These are phyloP conservation scores for Scytalopus superciliaris DNA, from an alignment of 2,113 vertebrate species.

Conservation along the genomic window DNA sequence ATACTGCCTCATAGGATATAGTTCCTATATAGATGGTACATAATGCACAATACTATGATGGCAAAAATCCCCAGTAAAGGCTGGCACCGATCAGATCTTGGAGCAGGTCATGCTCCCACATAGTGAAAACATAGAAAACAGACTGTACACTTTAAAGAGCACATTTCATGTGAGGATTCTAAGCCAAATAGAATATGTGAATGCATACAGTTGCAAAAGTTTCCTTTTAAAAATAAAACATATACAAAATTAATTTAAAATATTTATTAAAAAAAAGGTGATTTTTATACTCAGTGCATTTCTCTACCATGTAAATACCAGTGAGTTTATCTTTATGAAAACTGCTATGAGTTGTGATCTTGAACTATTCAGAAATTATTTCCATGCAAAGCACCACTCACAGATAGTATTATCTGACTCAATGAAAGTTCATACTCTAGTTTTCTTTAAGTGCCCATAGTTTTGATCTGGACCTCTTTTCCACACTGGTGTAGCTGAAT, in stretches of 20 bases:
- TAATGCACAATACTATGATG: not conserved
- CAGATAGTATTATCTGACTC: not conserved
- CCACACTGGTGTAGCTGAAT: not conserved
- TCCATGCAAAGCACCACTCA: not conserved
- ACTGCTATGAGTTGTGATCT: not conserved
- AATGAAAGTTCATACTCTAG: not conserved
- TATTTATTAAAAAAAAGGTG: not conserved
- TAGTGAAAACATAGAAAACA: not conserved
- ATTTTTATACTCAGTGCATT: not conserved
- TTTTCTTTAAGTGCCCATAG: not conserved
- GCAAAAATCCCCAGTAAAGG: not conserved
- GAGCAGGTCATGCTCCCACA: not conserved
- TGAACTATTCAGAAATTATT: not conserved
- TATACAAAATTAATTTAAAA: not conserved
- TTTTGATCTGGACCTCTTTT: not conserved
- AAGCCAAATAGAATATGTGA: not conserved
- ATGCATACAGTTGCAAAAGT: not conserved
- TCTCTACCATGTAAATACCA: not conserved
- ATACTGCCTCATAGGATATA: not conserved
- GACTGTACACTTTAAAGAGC: not conserved
- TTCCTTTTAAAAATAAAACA: not conserved
- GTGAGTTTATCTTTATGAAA: not conserved
- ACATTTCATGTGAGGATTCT: not conserved
- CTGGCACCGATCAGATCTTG: not conserved
- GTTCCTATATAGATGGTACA: not conserved